Evolutionary conservation across 2,797 vertebrate genomes (phyloP).

Genomic region (Channallabes apus): DNA sequence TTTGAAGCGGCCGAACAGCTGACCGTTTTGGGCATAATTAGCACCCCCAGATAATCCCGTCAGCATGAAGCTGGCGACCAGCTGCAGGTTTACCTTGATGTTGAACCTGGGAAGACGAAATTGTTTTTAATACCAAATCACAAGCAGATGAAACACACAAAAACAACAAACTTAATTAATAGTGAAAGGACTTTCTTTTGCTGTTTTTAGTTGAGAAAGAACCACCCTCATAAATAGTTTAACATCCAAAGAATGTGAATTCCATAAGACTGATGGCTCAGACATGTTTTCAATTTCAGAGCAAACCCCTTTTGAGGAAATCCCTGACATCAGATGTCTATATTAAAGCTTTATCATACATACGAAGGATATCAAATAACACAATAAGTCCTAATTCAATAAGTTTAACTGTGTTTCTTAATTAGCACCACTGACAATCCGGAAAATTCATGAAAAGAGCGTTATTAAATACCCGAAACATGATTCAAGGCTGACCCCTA

Average conservation of each 20-base stretch:
- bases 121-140: not conserved
- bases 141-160: not conserved
- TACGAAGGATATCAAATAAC: not conserved
- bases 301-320: not conserved
- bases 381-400: conserved; percentile 1
- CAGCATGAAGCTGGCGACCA: conserved; percentile 97
- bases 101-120: conserved; percentile 84
- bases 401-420: conserved; percentile 14
- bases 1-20: conserved; percentile 97
- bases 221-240: not conserved
- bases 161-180: not conserved
- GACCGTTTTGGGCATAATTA: conserved; percentile 96
- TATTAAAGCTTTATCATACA: not conserved
- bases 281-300: not conserved
- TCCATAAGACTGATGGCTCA: not conserved
- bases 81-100: conserved; percentile 98
- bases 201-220: not conserved
- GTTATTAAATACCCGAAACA: not conserved
- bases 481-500: conserved; percentile 71
- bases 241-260: not conserved
- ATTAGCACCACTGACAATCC: not conserved
- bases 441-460: not conserved
- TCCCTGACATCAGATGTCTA: not conserved
- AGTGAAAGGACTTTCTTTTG: not conserved
- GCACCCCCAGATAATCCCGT: conserved; percentile 97